Evolutionary conservation across 2,888 invertebrate species (phyloP), one percentile per base, ranked within the genome.

Genomic region (Andrena praecox): DNA sequence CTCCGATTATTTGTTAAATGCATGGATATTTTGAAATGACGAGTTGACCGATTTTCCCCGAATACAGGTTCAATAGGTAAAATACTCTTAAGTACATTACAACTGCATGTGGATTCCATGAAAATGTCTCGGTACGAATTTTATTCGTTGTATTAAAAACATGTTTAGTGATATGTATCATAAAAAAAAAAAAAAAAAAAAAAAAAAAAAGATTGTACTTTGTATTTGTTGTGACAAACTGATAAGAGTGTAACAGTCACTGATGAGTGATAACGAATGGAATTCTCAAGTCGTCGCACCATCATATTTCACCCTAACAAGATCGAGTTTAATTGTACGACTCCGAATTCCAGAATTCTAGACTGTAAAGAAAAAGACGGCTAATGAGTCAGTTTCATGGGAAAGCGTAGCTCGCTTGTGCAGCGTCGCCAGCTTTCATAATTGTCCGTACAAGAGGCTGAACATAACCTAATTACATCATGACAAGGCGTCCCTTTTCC

Each of bases 341-440:
- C 62, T 24, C 52, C 16, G 62, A 72, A 67, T 54, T 79, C 52
- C 50, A 62, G 68, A 74, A 69, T 79, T 64, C 69, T 60, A 59
- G 52, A 60, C 59, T 67, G 54, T 64, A 31, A 66, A 70, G 66
- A 84, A 86, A 85, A 86, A 76, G 78, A 68, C 63, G 75, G 68
- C 66, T 82, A 73, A 82, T 69, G 73, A 78, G 78, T 35, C 64
- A 73, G 35, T 81, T 73, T 84, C 78, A 76, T 86, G 81, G 84
- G 76, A 86, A 84, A 86, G 73, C 75, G 64, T 69, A 78, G 64
- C 84, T 69, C 80, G 54, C 75, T 77, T 56, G 62, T 69, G 70
- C 54, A 29, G 35, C 29, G 48, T 52, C 60, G 42, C 2, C 27
- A 54, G 59, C 63, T 70, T 56, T 80, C 60, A 35, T 82, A 80